Percentiles rank a stretch among this genome's conserved stretches.
Conservation (phyloP, 1,140 invertebrate genomes). For the Leguminivora glycinivorella region DNA sequence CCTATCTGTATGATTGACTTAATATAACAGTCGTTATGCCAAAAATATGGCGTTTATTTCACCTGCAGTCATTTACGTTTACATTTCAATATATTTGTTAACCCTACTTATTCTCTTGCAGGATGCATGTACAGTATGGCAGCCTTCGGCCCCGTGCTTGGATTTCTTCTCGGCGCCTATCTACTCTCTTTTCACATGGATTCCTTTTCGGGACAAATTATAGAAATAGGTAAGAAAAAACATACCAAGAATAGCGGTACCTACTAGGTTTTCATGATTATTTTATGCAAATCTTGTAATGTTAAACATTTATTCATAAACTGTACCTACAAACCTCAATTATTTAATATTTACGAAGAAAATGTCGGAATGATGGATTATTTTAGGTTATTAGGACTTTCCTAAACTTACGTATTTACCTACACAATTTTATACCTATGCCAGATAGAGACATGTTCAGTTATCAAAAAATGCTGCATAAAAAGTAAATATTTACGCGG, state of each 20-base stretch:
- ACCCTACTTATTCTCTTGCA: conserved; percentile 67
- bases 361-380: too few relatives aligned
- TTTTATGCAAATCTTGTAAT: background rate
- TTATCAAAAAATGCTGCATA: background rate
- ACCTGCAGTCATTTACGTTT: too few relatives aligned
- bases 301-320: background rate
- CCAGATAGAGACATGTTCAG: background rate
- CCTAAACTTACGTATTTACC: too few relatives aligned
- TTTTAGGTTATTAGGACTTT: too few relatives aligned
- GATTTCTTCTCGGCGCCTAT: conserved; percentile 94
- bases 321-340: too few relatives aligned
- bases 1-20: too few relatives aligned
- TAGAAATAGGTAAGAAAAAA: conserved; percentile 83
- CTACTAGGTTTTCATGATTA: background rate
- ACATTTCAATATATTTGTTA: conserved; percentile 19
- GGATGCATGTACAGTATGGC: conserved; percentile 96
- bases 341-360: too few relatives aligned
- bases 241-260: background rate
- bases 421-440: too few relatives aligned
- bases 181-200: conserved; percentile 95
- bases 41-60: too few relatives aligned
- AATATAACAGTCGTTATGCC: too few relatives aligned
- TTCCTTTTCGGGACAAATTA: conserved; percentile 84
- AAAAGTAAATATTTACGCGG: background rate
- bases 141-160: conserved; percentile 94